Percentiles rank a stretch among this genome's conserved stretches.
These are phyloP conservation scores for Columba janthina DNA, from an alignment of 2,113 vertebrate species.

Conservation along the genomic window DNA sequence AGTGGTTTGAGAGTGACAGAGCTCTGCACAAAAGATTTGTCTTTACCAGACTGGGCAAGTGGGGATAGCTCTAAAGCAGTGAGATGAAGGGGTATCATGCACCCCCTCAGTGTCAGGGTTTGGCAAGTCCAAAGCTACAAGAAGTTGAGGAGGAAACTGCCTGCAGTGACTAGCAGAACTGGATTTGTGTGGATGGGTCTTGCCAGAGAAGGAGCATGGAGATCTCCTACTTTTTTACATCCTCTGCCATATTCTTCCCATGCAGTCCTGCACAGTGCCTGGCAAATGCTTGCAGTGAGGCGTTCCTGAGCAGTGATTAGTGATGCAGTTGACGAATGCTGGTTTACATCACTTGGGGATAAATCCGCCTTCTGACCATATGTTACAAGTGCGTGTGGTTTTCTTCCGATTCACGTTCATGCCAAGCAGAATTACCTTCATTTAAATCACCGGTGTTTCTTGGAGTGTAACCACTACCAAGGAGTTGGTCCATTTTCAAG, in stretches of 20 bases:
- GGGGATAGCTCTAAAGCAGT: background rate
- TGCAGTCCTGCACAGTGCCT: background rate
- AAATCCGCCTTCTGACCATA: conserved; percentile 5
- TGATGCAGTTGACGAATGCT: background rate
- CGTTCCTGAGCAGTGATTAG: background rate
- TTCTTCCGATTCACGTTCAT: background rate
- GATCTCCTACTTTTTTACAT: background rate
- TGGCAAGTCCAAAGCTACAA: background rate
- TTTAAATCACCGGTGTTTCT: background rate
- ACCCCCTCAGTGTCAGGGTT: fast-evolving
- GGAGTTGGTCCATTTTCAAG: background rate
- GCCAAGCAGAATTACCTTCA: background rate
- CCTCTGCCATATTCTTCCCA: background rate
- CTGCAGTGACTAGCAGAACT: background rate
- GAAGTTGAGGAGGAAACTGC: background rate
- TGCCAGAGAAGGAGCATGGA: background rate
- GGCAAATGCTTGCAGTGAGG: background rate
- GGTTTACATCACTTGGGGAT: background rate
- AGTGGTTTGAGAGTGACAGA: background rate
- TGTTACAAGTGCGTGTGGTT: background rate
- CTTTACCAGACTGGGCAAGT: background rate
- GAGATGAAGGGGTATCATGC: background rate
- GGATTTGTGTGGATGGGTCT: background rate
- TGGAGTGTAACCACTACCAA: background rate
- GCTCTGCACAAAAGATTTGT: background rate